A percentile compares a stretch with the other conserved stretches of the same genome.
These are phyloP conservation scores for Eupithecia pulchellata DNA, from an alignment of 2,888 invertebrate genomes.

Conservation along the genomic window DNA sequence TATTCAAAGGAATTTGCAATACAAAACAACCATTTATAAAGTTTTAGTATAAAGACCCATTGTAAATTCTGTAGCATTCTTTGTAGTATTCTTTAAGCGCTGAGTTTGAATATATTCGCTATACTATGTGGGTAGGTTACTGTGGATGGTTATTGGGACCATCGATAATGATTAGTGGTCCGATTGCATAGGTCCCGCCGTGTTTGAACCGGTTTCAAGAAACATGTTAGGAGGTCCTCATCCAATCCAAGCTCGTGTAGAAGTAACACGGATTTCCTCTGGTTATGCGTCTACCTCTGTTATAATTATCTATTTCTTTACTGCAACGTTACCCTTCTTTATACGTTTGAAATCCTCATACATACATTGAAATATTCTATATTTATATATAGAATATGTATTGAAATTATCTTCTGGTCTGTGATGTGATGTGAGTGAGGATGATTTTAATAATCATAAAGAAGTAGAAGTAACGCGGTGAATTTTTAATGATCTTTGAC, in stretches of 20 bases:
- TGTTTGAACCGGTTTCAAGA: constrained; percentile 80
- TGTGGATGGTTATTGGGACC: constrained; percentile 34
- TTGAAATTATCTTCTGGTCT: neutral
- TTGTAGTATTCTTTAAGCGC: constrained; percentile 1
- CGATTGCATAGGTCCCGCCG: constrained; percentile 78
- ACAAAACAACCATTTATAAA: constrained; percentile 20
- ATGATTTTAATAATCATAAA: too few species aligned
- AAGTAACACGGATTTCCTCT: constrained; percentile 42
- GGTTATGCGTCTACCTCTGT: constrained; percentile 20
- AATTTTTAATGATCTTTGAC: neutral
- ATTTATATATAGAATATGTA: too few species aligned
- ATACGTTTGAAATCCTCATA: neutral
- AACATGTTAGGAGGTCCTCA: constrained; percentile 82
- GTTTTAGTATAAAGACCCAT: constrained; percentile 20
- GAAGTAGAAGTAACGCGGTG: neutral
- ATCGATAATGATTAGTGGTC: constrained; percentile 62
- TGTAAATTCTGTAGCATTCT: constrained; percentile 11
- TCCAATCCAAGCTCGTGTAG: constrained; percentile 47
- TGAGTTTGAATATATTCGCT: constrained; percentile 8
- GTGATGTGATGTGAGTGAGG: neutral
- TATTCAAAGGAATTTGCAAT: constrained; percentile 20
- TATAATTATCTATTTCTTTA: neutral
- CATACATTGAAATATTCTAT: too few species aligned
- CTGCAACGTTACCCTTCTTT: neutral
- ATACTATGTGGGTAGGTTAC: constrained; percentile 5